These are phyloP conservation scores for Cataglyphis hispanica DNA, from an alignment of 1,140 invertebrate genomes.

Conservation along the genomic window DNA sequence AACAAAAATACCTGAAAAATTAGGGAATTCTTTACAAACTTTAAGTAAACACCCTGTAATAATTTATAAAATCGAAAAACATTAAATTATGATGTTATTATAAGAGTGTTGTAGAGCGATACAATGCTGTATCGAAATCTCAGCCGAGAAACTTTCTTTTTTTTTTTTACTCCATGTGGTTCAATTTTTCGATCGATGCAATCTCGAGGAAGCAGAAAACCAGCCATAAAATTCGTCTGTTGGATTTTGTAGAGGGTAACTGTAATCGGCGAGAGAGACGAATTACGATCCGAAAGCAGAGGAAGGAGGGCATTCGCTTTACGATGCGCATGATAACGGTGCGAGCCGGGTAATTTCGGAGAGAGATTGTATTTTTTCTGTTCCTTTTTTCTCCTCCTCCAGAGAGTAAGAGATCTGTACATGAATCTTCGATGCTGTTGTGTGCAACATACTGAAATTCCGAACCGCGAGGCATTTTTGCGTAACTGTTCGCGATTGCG, in stretches of 20 bases:
- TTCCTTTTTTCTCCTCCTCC: background rate
- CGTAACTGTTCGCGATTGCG: background rate
- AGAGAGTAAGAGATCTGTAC: background rate
- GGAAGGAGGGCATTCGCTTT: slow-evolving; percentile 33
- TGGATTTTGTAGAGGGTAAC: slow-evolving; percentile 62
- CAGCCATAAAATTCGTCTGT: slow-evolving; percentile 39
- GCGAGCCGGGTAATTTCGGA: slow-evolving; percentile 48
- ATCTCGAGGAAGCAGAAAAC: slow-evolving; percentile 18
- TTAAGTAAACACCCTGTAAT: background rate
- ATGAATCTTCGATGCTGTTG: slow-evolving; percentile 12
- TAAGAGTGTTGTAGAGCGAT: background rate
- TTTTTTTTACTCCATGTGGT: background rate
- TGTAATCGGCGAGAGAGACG: slow-evolving; percentile 54
- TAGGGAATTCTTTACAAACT: no score
- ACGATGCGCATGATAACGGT: slow-evolving; percentile 63
- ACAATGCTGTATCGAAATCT: background rate
- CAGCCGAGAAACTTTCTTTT: background rate
- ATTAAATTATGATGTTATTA: background rate
- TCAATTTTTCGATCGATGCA: background rate
- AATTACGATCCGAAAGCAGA: slow-evolving; percentile 53
- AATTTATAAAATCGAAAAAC: background rate
- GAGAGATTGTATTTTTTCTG: slow-evolving; percentile 49
- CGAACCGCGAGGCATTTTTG: background rate
- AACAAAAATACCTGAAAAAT: no score
- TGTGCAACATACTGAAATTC: background rate